phyloP scores from a whole-genome alignment of 2,113 vertebrate genomes.

The Paedocypris sp. region DNA sequence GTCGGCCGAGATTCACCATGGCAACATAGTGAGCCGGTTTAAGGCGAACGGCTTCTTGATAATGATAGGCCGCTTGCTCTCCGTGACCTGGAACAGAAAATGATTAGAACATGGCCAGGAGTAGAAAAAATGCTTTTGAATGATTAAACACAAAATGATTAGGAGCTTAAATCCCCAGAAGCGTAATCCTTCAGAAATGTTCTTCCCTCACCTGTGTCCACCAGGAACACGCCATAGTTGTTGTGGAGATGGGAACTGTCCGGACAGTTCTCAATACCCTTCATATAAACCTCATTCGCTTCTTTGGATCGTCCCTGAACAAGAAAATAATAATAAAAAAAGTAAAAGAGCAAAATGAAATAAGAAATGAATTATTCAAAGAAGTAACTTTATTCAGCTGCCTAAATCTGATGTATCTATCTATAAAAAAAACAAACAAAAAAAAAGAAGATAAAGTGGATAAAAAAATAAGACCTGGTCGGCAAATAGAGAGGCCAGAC shows the following conservation, averaged over 20 bases:
- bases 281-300: constrained; percentile 76
- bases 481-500: constrained; percentile 81
- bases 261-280: constrained; percentile 82
- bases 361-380: no score
- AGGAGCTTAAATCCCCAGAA: no score
- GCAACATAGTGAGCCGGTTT: constrained; percentile 85
- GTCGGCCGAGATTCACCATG: constrained; percentile 91
- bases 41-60: constrained; percentile 78
- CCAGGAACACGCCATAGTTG: constrained; percentile 91
- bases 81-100: constrained; percentile 61
- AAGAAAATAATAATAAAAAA: not conserved
- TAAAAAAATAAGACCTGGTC: constrained; percentile 74
- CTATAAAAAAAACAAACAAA: not conserved
- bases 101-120: not conserved
- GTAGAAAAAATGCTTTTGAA: not conserved
- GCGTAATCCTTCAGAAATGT: no score
- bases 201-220: constrained; percentile 79
- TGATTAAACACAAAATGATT: not conserved
- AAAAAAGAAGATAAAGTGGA: not conserved
- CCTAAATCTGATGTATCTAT: no score
- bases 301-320: constrained; percentile 73
- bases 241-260: constrained; percentile 92
- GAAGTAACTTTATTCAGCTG: no score
- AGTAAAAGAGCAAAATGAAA: not conserved
- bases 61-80: constrained; percentile 70